Percentiles rank a stretch among this genome's conserved stretches.
Conservation (phyloP, 1,140 invertebrate genomes). For the Sitobion miscanthi region DNA sequence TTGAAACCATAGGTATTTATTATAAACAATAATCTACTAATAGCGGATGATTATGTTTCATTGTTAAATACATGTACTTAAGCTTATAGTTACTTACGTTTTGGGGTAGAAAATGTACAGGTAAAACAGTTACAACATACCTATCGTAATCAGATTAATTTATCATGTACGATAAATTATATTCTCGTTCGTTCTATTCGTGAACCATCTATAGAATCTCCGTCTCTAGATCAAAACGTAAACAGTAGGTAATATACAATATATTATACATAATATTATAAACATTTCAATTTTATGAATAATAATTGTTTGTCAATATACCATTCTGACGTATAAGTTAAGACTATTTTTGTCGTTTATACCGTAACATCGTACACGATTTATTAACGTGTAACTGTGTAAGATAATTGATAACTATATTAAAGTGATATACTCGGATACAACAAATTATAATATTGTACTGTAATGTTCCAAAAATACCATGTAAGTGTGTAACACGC, state of each 20-base stretch:
- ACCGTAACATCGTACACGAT: background rate
- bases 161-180: background rate
- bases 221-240: background rate
- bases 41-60: background rate
- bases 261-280: background rate
- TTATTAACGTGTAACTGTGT: background rate
- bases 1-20: background rate
- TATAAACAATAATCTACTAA: background rate
- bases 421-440: no score
- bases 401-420: background rate
- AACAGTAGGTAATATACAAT: background rate
- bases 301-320: background rate
- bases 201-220: background rate
- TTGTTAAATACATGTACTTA: background rate
- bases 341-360: background rate
- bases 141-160: background rate
- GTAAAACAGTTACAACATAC: background rate
- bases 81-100: background rate
- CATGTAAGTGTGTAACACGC: background rate
- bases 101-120: background rate
- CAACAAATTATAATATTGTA: background rate
- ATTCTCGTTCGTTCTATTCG: background rate
- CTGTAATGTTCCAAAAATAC: background rate
- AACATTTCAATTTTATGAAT: background rate
- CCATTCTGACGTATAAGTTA: background rate